phyloP scores from a whole-genome alignment of 2,888 invertebrate genomes.

The Andrena camellia region DNA sequence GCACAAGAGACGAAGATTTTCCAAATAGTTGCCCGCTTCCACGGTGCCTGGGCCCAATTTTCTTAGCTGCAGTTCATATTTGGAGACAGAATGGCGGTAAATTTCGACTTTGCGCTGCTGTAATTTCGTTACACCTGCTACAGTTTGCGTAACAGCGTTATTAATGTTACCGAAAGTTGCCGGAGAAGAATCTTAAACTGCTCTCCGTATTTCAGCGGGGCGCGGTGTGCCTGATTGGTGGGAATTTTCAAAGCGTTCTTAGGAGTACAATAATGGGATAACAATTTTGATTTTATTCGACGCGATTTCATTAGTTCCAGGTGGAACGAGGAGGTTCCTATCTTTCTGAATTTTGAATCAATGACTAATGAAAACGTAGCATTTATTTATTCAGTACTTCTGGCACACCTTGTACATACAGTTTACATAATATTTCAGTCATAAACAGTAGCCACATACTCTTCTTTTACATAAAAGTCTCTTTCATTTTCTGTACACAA shows the following conservation, averaged over 20 bases:
- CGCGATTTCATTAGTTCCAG: too few relatives aligned
- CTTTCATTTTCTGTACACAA: too few relatives aligned
- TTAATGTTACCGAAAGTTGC: constrained; percentile 36
- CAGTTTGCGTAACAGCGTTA: constrained; percentile 30
- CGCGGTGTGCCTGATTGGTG: background rate
- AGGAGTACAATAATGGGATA: too few relatives aligned
- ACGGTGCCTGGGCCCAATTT: constrained; percentile 33
- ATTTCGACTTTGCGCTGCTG: constrained; percentile 30
- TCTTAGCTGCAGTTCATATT: constrained; percentile 49
- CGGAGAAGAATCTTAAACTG: constrained; percentile 15
- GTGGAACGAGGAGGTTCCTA: too few relatives aligned
- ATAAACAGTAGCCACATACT: too few relatives aligned
- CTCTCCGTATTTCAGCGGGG: background rate
- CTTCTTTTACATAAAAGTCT: too few relatives aligned
- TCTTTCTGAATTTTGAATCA: too few relatives aligned
- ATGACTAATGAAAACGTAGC: background rate
- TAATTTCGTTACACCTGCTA: constrained; percentile 42
- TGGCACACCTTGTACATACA: too few relatives aligned
- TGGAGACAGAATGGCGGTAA: constrained; percentile 29
- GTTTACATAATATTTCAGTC: too few relatives aligned
- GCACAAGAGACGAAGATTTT: constrained; percentile 18
- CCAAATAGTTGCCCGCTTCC: constrained; percentile 30
- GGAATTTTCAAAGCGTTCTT: background rate
- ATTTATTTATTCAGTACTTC: background rate
- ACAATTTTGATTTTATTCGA: too few relatives aligned